phyloP scores from a whole-genome alignment of 2,888 invertebrate species.

The Dugesia japonica region DNA sequence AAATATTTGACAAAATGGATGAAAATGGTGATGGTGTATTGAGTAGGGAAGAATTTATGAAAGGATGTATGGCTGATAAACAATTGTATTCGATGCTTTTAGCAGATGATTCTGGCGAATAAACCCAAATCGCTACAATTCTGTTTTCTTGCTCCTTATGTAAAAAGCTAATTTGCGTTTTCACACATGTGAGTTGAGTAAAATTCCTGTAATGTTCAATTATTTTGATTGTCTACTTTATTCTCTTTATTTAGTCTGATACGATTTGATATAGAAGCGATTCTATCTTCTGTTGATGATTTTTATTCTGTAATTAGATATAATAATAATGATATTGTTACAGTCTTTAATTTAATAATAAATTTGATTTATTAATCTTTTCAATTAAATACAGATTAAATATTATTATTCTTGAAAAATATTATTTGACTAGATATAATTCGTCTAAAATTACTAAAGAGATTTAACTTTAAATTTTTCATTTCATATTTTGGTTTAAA shows the following conservation, averaged over 20 bases:
- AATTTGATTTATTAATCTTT: slow-evolving; percentile 14
- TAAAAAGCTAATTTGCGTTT: slow-evolving; percentile 4
- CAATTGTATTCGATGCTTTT: slow-evolving; percentile 53
- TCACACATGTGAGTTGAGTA: slow-evolving; percentile 13
- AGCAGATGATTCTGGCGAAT: slow-evolving; percentile 31
- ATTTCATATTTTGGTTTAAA: too few relatives aligned
- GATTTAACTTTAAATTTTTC: too few relatives aligned
- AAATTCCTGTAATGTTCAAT: slow-evolving; percentile 5
- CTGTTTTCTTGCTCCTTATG: slow-evolving; percentile 12
- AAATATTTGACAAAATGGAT: slow-evolving; percentile 98
- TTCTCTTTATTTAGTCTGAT: slow-evolving; percentile 15
- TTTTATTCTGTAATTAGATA: slow-evolving; percentile 14
- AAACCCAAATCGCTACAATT: neutral
- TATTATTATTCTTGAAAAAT: too few relatives aligned
- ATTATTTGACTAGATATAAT: too few relatives aligned
- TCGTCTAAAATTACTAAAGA: too few relatives aligned
- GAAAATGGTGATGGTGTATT: slow-evolving; percentile 94
- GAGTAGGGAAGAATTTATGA: slow-evolving; percentile 89
- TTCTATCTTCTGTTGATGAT: slow-evolving; percentile 8
- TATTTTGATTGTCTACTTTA: slow-evolving; percentile 14
- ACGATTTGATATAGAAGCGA: neutral
- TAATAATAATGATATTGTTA: neutral
- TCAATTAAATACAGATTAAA: too few relatives aligned
- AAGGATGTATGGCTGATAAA: slow-evolving; percentile 87
- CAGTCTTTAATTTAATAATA: slow-evolving; percentile 12